Conservation (phyloP, 2,113 vertebrate genomes). For the Eulacestoma nigropectus region DNA sequence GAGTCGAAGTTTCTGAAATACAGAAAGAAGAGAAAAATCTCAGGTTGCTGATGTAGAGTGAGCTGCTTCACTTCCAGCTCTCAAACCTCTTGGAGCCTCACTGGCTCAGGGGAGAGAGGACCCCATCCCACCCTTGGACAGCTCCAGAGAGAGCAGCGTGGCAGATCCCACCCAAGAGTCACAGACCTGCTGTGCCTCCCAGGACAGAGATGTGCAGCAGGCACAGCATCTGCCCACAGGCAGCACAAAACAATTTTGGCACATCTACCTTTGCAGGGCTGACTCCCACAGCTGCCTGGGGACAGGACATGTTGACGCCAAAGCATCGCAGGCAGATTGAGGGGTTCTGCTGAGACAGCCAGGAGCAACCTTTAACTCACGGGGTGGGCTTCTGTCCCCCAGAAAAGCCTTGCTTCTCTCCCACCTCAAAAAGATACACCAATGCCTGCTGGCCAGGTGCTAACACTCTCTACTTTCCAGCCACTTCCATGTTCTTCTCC, state of each 20-base stretch:
- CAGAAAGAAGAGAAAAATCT: not conserved
- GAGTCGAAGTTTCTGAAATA: conserved; percentile 84
- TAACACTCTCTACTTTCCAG: not conserved
- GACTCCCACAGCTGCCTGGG: not conserved
- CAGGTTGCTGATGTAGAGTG: not conserved
- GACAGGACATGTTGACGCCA: not conserved
- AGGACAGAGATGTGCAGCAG: not conserved
- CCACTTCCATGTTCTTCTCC: not conserved
- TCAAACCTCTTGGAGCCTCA: not conserved
- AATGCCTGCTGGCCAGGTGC: not conserved
- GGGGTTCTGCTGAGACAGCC: not conserved
- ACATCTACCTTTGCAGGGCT: not conserved
- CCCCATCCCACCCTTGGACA: not conserved
- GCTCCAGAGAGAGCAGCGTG: not conserved
- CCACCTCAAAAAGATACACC: not conserved
- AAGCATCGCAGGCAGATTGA: not conserved
- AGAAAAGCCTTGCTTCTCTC: not conserved
- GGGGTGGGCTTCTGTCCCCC: fast-evolving
- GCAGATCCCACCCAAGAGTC: not conserved
- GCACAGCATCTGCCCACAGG: not conserved
- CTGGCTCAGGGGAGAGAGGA: not conserved
- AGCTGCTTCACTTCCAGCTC: not conserved
- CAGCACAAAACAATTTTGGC: not conserved
- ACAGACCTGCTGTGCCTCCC: not conserved
- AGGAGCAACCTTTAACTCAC: not conserved